These are phyloP conservation scores for Gymnocheta viridis DNA, from an alignment of 2,888 invertebrate species.

Conservation along the genomic window DNA sequence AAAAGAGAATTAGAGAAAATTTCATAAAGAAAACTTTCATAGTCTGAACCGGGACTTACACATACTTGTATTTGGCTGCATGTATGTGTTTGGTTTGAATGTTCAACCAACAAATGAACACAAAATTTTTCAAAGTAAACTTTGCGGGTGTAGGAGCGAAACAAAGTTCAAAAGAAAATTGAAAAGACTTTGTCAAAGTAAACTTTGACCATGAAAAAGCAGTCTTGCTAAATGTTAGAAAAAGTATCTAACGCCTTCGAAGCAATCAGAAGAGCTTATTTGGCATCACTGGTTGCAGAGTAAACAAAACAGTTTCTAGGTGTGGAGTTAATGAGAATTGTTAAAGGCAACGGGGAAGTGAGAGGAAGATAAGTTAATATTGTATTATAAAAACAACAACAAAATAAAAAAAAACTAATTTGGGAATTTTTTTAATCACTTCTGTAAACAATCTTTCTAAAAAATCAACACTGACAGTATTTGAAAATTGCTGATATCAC, in stretches of 20 bases:
- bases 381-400: background rate
- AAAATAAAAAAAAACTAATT: background rate
- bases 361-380: constrained; percentile 18
- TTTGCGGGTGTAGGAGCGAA: too few relatives aligned
- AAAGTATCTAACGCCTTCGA: background rate
- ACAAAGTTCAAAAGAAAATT: too few relatives aligned
- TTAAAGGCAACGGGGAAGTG: background rate
- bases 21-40: too few relatives aligned
- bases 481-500: constrained; percentile 42
- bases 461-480: constrained; percentile 8
- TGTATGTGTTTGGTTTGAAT: too few relatives aligned
- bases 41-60: too few relatives aligned
- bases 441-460: constrained; percentile 36
- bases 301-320: constrained; percentile 44
- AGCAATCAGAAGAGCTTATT: background rate
- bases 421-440: constrained; percentile 20
- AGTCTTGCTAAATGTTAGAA: background rate
- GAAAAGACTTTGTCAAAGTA: too few relatives aligned
- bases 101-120: too few relatives aligned
- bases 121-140: too few relatives aligned
- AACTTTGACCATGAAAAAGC: too few relatives aligned
- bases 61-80: too few relatives aligned
- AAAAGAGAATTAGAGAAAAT: too few relatives aligned
- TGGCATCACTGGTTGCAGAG: constrained; percentile 1
- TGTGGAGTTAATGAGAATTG: constrained; percentile 42